These are phyloP conservation scores for Rhagoletis pomonella DNA, from an alignment of 1,140 invertebrate species.

Conservation along the genomic window DNA sequence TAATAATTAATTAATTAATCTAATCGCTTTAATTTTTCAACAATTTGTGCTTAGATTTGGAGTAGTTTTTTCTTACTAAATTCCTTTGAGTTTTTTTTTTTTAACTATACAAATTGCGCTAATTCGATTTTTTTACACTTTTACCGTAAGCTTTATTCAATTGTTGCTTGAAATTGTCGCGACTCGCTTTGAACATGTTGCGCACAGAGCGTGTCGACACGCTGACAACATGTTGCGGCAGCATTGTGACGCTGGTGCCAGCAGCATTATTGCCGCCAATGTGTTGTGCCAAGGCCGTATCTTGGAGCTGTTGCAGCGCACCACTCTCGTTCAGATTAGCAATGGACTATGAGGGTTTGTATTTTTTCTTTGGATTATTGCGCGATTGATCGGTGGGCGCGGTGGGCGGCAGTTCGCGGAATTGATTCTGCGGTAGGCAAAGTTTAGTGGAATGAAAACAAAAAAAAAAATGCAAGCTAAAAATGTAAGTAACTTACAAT, in stretches of 20 bases:
- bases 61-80: too few relatives aligned
- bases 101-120: not conserved
- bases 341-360: conserved; percentile 77
- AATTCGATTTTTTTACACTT: conserved; percentile 31
- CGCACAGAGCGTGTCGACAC: conserved; percentile 63
- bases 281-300: not conserved
- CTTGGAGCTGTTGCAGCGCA: conserved; percentile 59
- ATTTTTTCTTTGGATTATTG: conserved; percentile 77
- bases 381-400: conserved; percentile 74
- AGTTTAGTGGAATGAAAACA: not conserved
- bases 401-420: conserved; percentile 77
- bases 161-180: conserved; percentile 55
- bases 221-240: conserved; percentile 64
- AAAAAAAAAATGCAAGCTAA: not conserved
- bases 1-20: not conserved
- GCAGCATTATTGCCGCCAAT: not conserved
- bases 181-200: conserved; percentile 56
- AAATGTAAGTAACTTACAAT: conserved; percentile 79
- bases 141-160: conserved; percentile 47
- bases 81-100: too few relatives aligned
- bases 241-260: conserved; percentile 45
- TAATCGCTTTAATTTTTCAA: too few relatives aligned
- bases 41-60: too few relatives aligned
- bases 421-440: conserved; percentile 74
- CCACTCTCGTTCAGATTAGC: conserved; percentile 59